A percentile compares a stretch with the other conserved stretches of the same genome.
These are phyloP conservation scores for Drosophila demipolita DNA, from an alignment of 2,888 invertebrate species.

Conservation along the genomic window DNA sequence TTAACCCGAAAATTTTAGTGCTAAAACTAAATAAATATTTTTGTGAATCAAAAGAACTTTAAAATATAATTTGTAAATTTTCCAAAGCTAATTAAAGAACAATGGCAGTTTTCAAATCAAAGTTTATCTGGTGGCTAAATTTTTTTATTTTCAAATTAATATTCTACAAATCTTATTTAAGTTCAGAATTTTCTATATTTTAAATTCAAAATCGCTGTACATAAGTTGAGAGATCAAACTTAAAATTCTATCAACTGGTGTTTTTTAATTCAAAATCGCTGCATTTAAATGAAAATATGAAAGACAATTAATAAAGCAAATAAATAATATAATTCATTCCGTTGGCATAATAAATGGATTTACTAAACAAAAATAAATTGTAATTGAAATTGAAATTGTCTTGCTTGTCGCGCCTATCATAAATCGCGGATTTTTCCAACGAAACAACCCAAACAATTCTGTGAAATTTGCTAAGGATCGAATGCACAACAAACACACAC, in stretches of 20 bases:
- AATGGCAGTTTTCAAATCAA: neutral
- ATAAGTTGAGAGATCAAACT: neutral
- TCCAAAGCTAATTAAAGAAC: neutral
- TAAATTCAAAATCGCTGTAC: neutral
- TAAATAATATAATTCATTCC: constrained; percentile 4
- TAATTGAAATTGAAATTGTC: constrained; percentile 19
- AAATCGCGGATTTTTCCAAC: constrained; percentile 63
- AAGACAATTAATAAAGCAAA: neutral
- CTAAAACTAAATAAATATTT: neutral
- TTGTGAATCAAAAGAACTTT: neutral
- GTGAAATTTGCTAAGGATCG: constrained; percentile 50
- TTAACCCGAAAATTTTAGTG: neutral
- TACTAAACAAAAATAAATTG: constrained; percentile 8
- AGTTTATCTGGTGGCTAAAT: neutral
- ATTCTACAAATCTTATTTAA: neutral
- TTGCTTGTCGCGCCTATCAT: constrained; percentile 71
- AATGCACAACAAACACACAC: constrained; percentile 26
- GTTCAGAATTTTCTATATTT: neutral
- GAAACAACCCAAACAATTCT: constrained; percentile 55
- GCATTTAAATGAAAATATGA: neutral
- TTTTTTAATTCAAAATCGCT: neutral
- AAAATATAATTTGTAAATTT: neutral
- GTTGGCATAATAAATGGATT: constrained; percentile 20
- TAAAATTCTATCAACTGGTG: neutral
- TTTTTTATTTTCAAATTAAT: neutral